Evolutionary conservation across 2,797 vertebrate species (phyloP).

Genomic region (Anguilla anguilla): DNA sequence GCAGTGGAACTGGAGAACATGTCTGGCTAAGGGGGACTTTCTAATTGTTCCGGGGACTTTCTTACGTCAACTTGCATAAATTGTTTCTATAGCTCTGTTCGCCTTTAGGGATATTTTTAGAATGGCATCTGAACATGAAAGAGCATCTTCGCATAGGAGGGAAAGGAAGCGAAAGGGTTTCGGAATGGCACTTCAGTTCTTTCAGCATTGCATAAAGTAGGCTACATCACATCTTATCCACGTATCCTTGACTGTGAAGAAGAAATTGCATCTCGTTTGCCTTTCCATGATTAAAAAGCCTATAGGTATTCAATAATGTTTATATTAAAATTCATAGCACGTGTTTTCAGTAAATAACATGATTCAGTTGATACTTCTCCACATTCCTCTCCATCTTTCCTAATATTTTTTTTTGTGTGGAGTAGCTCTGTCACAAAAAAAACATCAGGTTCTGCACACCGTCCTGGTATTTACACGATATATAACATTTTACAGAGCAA

Average conservation of each 20-base stretch:
- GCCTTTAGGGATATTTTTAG: not conserved
- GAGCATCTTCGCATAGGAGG: not conserved
- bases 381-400: not conserved
- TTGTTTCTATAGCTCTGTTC: not conserved
- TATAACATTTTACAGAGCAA: not conserved
- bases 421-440: not conserved
- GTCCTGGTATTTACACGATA: not conserved
- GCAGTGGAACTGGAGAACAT: not conserved
- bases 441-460: not conserved
- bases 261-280: not conserved
- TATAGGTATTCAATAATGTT: not conserved
- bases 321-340: not conserved
- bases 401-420: not conserved
- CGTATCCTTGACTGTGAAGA: not conserved
- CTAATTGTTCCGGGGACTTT: conserved; percentile 1
- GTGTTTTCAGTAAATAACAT: not conserved
- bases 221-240: not conserved
- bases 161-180: not conserved
- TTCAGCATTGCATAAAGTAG: not conserved
- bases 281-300: not conserved
- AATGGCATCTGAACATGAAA: conserved; percentile 9
- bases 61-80: not conserved
- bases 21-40: not conserved
- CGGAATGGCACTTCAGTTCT: not conserved
- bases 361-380: not conserved